Evolutionary conservation across 2,797 vertebrate species (phyloP).

Genomic region (Melanotaenia maccullochi): DNA sequence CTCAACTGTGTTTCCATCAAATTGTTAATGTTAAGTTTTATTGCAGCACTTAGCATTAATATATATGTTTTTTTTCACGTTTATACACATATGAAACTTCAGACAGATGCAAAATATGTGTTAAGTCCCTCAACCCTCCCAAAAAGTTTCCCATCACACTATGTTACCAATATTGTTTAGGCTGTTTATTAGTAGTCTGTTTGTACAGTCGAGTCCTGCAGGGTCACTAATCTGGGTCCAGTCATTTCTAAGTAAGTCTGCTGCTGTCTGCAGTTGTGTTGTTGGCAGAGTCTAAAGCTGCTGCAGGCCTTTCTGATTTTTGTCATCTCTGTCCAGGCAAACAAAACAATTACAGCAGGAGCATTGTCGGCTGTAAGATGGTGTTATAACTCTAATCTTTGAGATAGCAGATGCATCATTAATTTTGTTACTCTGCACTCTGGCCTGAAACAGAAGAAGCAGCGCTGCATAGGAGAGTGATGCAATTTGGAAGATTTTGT

Average conservation of each 20-base stretch:
- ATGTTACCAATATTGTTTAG: no score
- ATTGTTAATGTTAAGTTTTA: no score
- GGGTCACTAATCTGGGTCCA: background rate
- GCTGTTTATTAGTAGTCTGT: slow-evolving; percentile 1
- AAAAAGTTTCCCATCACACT: no score
- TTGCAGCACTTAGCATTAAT: no score
- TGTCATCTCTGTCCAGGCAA: slow-evolving; percentile 35
- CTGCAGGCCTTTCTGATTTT: slow-evolving; percentile 17
- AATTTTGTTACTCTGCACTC: slow-evolving; percentile 23
- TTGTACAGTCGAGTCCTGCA: background rate
- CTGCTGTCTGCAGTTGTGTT: background rate
- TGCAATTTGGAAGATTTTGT: slow-evolving; percentile 71
- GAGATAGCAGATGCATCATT: slow-evolving; percentile 59
- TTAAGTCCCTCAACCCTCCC: no score
- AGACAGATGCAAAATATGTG: no score
- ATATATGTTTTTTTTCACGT: no score
- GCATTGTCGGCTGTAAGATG: slow-evolving; percentile 46
- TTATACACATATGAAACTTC: no score
- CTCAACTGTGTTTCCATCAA: no score
- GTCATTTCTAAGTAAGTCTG: background rate
- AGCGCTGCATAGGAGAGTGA: slow-evolving; percentile 47
- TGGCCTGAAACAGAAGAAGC: slow-evolving; percentile 45
- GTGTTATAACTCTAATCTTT: slow-evolving; percentile 62
- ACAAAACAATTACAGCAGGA: slow-evolving; percentile 55
- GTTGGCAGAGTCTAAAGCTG: background rate